These are phyloP conservation scores for Melopsittacus undulatus DNA, from an alignment of 2,797 vertebrate species.

Conservation along the genomic window DNA sequence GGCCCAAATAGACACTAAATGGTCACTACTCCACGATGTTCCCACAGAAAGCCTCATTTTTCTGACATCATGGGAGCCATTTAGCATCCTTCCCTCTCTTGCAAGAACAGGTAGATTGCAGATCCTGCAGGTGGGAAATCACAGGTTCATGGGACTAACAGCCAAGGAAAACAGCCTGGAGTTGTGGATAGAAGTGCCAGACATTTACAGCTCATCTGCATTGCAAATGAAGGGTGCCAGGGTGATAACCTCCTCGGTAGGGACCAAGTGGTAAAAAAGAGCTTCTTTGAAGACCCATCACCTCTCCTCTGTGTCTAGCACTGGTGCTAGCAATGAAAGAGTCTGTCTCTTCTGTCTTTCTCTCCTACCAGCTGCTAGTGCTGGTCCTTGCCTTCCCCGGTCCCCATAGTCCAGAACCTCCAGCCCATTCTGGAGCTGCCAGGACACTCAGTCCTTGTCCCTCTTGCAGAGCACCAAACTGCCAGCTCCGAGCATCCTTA, in stretches of 20 bases:
- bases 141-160: not conserved
- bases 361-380: not conserved
- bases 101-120: not conserved
- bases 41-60: not conserved
- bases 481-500: not conserved
- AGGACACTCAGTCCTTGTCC: not conserved
- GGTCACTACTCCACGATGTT: not conserved
- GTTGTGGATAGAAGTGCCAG: not conserved
- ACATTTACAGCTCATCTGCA: not conserved
- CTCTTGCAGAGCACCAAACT: not conserved
- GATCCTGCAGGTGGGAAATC: not conserved
- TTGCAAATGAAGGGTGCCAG: not conserved
- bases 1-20: not conserved
- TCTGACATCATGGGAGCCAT: too few species aligned
- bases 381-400: not conserved
- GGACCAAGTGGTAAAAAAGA: not conserved
- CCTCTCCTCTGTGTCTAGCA: not conserved
- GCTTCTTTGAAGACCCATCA: not conserved
- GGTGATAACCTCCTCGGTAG: not conserved
- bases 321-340: not conserved
- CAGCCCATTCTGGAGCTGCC: not conserved
- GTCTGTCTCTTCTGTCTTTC: not conserved
- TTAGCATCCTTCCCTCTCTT: not conserved
- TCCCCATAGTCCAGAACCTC: not conserved
- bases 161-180: not conserved